phyloP scores from a whole-genome alignment of 1,140 invertebrate genomes.

The Drosophila yakuba region DNA sequence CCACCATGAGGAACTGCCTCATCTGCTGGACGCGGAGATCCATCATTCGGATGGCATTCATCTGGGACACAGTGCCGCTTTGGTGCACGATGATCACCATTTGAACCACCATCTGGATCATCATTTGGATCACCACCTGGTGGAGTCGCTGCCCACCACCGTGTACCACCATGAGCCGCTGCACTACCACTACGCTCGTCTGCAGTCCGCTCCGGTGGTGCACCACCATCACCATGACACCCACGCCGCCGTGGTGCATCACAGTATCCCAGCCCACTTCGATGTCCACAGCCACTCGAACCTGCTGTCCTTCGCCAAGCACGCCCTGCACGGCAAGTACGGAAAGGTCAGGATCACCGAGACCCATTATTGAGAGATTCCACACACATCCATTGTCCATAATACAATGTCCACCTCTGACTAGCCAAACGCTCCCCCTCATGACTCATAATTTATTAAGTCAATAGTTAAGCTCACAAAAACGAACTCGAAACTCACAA shows the following conservation, averaged over 20 bases:
- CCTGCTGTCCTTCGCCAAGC: slow-evolving; percentile 77
- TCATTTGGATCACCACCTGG: slow-evolving; percentile 43
- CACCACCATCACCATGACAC: slow-evolving; percentile 68
- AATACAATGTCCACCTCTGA: slow-evolving; percentile 1
- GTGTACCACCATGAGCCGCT: slow-evolving; percentile 68
- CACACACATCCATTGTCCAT: slow-evolving; percentile 36
- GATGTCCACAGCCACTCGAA: slow-evolving; percentile 70
- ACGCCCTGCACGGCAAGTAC: slow-evolving; percentile 77
- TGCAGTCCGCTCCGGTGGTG: slow-evolving; percentile 62
- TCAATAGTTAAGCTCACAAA: slow-evolving; percentile 48
- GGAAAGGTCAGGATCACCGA: slow-evolving; percentile 80
- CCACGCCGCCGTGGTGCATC: slow-evolving; percentile 68
- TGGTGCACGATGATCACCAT: slow-evolving; percentile 54
- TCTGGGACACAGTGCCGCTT: slow-evolving; percentile 65
- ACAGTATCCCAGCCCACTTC: slow-evolving; percentile 58
- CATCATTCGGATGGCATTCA: slow-evolving; percentile 72
- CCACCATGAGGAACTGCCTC: slow-evolving; percentile 55
- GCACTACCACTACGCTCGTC: slow-evolving; percentile 49
- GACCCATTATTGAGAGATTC: slow-evolving; percentile 80
- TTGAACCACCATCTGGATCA: slow-evolving; percentile 33
- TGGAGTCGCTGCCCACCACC: slow-evolving; percentile 34
- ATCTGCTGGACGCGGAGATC: slow-evolving; percentile 63
- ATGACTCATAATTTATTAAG: slow-evolving; percentile 70
- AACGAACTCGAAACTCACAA: slow-evolving; percentile 18
- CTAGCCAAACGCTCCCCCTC: slow-evolving; percentile 29